A percentile compares a stretch with the other conserved stretches of the same genome.
Conservation (phyloP, 1,140 invertebrate genomes). For the Pseudomyrmex gracilis region DNA sequence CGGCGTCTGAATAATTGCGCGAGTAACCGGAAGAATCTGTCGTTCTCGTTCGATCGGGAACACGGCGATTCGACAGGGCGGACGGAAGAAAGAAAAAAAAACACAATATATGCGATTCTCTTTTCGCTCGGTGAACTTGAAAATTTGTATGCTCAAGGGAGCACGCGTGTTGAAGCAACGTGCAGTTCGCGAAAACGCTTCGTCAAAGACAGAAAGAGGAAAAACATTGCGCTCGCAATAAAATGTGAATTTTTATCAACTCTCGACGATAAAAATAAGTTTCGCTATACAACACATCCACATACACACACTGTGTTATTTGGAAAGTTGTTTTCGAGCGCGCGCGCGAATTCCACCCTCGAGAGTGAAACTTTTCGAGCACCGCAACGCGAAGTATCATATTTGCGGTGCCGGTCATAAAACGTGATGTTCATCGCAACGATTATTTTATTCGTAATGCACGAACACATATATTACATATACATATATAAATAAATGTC, state of each 20-base stretch:
- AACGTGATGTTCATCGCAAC: conserved; percentile 5
- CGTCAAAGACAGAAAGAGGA: conserved; percentile 22
- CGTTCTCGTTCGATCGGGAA: conserved; percentile 13
- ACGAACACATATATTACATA: background rate
- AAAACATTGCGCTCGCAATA: background rate
- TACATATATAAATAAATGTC: background rate
- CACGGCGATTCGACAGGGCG: background rate
- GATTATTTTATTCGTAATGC: conserved; percentile 30
- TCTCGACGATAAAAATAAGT: conserved; percentile 28
- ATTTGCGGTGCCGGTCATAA: conserved; percentile 15
- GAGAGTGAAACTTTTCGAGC: conserved; percentile 39
- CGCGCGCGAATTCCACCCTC: background rate
- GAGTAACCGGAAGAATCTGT: conserved; percentile 29
- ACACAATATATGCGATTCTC: background rate
- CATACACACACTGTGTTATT: conserved; percentile 15
- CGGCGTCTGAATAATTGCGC: conserved; percentile 37
- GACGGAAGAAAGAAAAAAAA: background rate
- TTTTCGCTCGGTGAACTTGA: conserved; percentile 44
- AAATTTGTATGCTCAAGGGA: conserved; percentile 27
- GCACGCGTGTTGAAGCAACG: background rate
- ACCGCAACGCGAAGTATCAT: background rate
- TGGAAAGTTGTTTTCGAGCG: conserved; percentile 6
- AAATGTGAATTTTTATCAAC: conserved; percentile 50
- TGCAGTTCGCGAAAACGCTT: conserved; percentile 3
- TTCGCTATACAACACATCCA: background rate